phyloP scores from a whole-genome alignment of 2,888 invertebrate genomes.

The Melanargia galathea region DNA sequence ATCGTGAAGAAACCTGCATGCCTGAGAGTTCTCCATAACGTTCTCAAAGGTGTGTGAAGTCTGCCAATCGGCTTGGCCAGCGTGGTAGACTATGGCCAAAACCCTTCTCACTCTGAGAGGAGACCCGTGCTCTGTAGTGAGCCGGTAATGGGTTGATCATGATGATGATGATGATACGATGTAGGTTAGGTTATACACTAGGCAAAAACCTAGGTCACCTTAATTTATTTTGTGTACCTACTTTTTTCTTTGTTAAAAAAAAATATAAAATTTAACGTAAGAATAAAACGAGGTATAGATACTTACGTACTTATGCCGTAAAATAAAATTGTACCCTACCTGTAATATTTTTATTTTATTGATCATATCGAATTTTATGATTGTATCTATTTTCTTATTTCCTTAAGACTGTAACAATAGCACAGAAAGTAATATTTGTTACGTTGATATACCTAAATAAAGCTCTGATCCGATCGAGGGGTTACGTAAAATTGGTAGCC shows the following conservation, averaged over 20 bases:
- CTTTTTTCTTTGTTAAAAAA: too few species aligned
- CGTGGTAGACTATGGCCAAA: too few species aligned
- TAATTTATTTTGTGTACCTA: not conserved
- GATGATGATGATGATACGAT: not conserved
- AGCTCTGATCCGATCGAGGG: slow-evolving; percentile 28
- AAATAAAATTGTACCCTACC: not conserved
- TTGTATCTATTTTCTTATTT: slow-evolving; percentile 19
- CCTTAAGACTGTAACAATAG: slow-evolving; percentile 31
- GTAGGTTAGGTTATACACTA: not conserved
- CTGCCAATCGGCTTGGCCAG: too few species aligned
- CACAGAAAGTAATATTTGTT: slow-evolving; percentile 31
- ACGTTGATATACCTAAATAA: slow-evolving; percentile 29
- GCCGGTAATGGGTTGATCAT: too few species aligned
- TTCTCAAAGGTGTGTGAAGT: too few species aligned
- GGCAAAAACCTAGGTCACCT: not conserved
- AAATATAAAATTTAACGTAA: too few species aligned
- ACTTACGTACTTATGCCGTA: too few species aligned
- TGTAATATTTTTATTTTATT: slow-evolving; percentile 1
- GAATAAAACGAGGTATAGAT: too few species aligned
- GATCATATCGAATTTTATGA: slow-evolving; percentile 13
- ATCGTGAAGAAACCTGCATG: too few species aligned
- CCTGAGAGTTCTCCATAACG: too few species aligned
- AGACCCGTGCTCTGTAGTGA: too few species aligned
- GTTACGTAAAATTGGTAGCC: slow-evolving; percentile 55
- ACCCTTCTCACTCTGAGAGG: too few species aligned